Conservation (phyloP, 1,140 invertebrate genomes). For the Trachymyrmex cornetzi region DNA sequence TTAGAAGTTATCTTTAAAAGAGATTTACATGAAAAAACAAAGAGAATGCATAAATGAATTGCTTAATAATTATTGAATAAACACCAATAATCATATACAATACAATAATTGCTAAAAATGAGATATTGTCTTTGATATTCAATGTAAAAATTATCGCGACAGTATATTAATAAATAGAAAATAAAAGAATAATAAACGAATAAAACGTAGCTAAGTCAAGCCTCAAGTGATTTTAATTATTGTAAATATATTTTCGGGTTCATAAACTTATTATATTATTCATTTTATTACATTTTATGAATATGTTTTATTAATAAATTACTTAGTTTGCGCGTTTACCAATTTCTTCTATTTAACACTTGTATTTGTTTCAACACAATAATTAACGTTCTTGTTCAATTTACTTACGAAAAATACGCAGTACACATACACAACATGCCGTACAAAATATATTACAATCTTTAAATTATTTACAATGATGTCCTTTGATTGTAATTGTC, state of each 20-base stretch:
- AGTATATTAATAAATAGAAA: constrained; percentile 11
- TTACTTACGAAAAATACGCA: constrained; percentile 79
- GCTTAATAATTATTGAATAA: background rate
- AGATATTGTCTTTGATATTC: constrained; percentile 30
- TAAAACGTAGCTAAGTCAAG: background rate
- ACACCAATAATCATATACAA: constrained; percentile 27
- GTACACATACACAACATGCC: constrained; percentile 66
- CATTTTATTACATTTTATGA: no score
- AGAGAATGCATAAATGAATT: background rate
- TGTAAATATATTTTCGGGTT: no score
- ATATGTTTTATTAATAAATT: no score
- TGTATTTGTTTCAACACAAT: no score
- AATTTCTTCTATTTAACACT: no score
- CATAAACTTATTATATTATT: no score
- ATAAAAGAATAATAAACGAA: background rate
- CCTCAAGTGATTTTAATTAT: constrained; percentile 5
- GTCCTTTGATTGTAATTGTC: no score
- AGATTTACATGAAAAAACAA: background rate
- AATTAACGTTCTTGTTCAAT: constrained; percentile 57
- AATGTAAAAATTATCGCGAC: background rate
- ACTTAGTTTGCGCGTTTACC: no score
- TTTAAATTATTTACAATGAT: no score
- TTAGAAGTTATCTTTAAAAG: constrained; percentile 10
- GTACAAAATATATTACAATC: background rate
- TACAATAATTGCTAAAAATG: background rate